These are phyloP conservation scores for Romanogobio albipinnatus DNA, from an alignment of 2,113 vertebrate genomes.

Conservation along the genomic window DNA sequence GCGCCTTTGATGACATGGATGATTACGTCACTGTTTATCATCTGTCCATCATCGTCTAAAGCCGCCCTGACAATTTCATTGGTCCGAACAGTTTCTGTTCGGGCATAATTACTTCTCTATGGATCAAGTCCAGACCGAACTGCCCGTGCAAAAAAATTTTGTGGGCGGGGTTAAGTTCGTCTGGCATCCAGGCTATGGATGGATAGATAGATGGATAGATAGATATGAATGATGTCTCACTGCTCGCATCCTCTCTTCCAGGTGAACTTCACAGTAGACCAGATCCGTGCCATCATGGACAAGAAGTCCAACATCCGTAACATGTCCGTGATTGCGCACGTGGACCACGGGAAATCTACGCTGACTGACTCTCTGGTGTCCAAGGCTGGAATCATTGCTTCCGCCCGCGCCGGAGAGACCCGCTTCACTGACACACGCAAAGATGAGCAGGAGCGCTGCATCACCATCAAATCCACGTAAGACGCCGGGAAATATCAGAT, in stretches of 20 bases:
- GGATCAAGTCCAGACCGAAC: too few relatives aligned
- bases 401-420: constrained; percentile 89
- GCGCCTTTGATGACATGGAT: too few relatives aligned
- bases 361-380: constrained; percentile 94
- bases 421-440: constrained; percentile 95
- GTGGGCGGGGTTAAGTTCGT: too few relatives aligned
- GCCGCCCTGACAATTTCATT: too few relatives aligned
- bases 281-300: constrained; percentile 99
- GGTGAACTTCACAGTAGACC: constrained; percentile 99
- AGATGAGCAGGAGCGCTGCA: constrained; percentile 96
- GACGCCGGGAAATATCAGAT: constrained; percentile 40
- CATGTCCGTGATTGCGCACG: constrained; percentile 98
- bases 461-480: constrained; percentile 98
- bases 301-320: constrained; percentile 98
- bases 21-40: too few relatives aligned
- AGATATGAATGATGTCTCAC: too few relatives aligned
- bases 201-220: too few relatives aligned
- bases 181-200: too few relatives aligned
- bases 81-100: too few relatives aligned
- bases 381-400: constrained; percentile 95
- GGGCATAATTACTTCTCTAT: too few relatives aligned
- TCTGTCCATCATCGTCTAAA: too few relatives aligned
- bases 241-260: constrained; percentile 14
- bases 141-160: too few relatives aligned
- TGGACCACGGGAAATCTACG: constrained; percentile 96